Evolutionary conservation across 2,888 invertebrate genomes (phyloP).

Genomic region (Orchestes rusci): DNA sequence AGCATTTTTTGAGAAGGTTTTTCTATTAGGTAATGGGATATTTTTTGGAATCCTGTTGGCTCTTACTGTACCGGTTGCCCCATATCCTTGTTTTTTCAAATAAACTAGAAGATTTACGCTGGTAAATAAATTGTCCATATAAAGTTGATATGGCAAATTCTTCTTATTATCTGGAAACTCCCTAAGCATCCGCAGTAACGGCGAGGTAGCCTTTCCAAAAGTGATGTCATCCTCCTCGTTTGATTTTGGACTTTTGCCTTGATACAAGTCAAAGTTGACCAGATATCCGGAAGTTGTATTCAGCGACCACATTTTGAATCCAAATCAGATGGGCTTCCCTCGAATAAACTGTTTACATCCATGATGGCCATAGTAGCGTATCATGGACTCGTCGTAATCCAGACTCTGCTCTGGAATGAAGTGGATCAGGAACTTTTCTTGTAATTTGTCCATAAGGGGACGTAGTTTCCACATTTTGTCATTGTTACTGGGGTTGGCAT

Average conservation of each 20-base stretch:
- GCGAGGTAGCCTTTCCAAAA: neutral
- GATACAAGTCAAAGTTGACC: constrained; percentile 33
- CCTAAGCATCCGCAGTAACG: neutral
- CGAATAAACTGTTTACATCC: constrained; percentile 33
- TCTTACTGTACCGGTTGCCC: constrained; percentile 1
- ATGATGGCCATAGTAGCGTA: constrained; percentile 21
- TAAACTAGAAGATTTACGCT: neutral
- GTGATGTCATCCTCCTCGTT: neutral
- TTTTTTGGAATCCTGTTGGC: constrained; percentile 1
- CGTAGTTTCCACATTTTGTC: constrained; percentile 21
- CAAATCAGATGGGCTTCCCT: constrained; percentile 34
- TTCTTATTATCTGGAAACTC: constrained; percentile 1
- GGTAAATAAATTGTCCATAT: constrained; percentile 7
- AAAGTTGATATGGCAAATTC: neutral
- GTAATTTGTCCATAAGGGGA: constrained; percentile 21
- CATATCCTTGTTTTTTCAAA: neutral
- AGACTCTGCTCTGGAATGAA: constrained; percentile 21
- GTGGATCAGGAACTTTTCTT: constrained; percentile 20
- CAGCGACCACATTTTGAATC: constrained; percentile 34
- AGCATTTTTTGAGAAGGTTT: neutral
- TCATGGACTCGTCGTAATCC: constrained; percentile 10
- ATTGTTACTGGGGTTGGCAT: neutral
- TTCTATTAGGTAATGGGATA: neutral
- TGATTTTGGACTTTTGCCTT: constrained; percentile 17
- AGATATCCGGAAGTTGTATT: constrained; percentile 32